Evolutionary conservation across 2,888 invertebrate species (phyloP).

Genomic region (Palloptera scutellata): DNA sequence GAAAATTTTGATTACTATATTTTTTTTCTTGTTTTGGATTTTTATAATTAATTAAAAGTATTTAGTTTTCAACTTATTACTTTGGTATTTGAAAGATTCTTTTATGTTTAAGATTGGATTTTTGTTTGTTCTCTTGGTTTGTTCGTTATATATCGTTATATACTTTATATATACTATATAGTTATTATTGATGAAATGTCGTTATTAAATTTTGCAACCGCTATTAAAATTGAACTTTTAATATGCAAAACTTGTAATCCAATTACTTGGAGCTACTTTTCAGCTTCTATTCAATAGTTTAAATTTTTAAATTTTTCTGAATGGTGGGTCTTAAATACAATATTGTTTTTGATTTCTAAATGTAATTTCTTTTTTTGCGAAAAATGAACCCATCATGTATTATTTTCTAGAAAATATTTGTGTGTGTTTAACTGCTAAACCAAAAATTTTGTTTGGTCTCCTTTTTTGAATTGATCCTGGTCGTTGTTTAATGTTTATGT

Average conservation of each 20-base stretch:
- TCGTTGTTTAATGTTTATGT: neutral
- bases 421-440: too few relatives aligned
- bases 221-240: conserved; percentile 8
- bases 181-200: neutral
- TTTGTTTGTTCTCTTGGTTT: neutral
- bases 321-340: too few relatives aligned
- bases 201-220: neutral
- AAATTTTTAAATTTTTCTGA: too few relatives aligned
- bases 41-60: neutral
- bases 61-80: conserved; percentile 1
- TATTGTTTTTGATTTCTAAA: too few relatives aligned
- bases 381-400: too few relatives aligned
- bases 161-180: neutral
- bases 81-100: neutral
- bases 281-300: too few relatives aligned
- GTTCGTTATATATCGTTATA: neutral
- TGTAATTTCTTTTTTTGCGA: too few relatives aligned
- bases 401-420: too few relatives aligned
- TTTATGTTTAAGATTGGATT: neutral
- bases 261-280: too few relatives aligned
- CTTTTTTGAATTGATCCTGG: neutral
- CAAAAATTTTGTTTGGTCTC: neutral
- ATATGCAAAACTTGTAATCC: neutral
- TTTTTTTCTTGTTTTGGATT: too few relatives aligned
- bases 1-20: neutral